Evolutionary conservation across 2,797 vertebrate genomes (phyloP).

Genomic region (Poeciliopsis gracilis): DNA sequence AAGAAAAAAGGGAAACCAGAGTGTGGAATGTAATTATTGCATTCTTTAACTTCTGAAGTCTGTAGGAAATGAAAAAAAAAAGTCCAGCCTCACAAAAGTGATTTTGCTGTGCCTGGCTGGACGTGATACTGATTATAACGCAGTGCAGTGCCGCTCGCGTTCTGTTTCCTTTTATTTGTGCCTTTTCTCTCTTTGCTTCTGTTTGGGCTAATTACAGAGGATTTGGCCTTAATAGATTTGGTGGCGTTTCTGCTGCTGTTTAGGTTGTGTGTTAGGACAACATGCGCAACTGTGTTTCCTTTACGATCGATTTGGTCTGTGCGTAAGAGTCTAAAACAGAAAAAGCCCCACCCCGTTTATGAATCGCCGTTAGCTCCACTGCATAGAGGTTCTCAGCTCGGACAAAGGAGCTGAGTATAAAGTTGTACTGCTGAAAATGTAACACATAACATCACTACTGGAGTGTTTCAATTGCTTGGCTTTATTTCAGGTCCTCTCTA

Average conservation of each 20-base stretch:
- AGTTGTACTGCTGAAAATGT: constrained; percentile 39
- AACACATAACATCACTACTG: constrained; percentile 33
- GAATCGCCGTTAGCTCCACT: constrained; percentile 32
- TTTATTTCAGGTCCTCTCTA: constrained; percentile 7
- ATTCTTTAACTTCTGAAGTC: constrained; percentile 53
- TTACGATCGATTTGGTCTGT: constrained; percentile 43
- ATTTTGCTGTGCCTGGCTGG: constrained; percentile 57
- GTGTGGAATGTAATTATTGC: constrained; percentile 52
- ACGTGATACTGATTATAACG: constrained; percentile 40
- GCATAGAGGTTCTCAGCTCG: constrained; percentile 44
- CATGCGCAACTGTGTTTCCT: constrained; percentile 46
- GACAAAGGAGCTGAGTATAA: constrained; percentile 35
- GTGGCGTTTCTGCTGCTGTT: constrained; percentile 58
- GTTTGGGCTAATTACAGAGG: constrained; percentile 60
- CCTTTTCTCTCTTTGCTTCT: constrained; percentile 60
- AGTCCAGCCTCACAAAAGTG: constrained; percentile 54
- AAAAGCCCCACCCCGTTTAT: constrained; percentile 39
- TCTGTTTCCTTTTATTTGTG: constrained; percentile 22
- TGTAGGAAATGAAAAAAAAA: constrained; percentile 43
- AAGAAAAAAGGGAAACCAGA: constrained; percentile 9
- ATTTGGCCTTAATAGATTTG: constrained; percentile 62
- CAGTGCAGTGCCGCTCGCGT: constrained; percentile 29
- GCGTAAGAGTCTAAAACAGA: constrained; percentile 44
- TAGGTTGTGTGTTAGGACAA: constrained; percentile 50
- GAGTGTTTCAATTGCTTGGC: constrained; percentile 18